Base-by-base conservation (phyloP, 2,113 vertebrate species). In the Cephalopterus ornatus region DNA sequence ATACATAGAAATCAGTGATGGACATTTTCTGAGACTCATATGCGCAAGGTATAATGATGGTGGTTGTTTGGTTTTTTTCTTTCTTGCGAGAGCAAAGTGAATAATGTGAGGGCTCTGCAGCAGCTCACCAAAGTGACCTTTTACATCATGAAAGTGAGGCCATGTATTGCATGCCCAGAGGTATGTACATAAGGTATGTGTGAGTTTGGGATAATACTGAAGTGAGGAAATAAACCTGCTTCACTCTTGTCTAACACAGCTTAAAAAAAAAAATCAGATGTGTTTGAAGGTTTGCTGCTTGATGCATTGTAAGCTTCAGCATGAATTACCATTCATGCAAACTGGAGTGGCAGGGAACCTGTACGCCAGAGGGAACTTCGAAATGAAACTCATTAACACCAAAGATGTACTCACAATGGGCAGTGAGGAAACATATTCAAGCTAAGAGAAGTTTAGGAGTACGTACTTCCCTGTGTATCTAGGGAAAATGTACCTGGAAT, bases 381-480 rank as follows among this genome's bases (percentile, higher is more conserved):
- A 91, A 89, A 49, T 82, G 74, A 78, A 93, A 82, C 47, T 89
- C 73, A 81, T 93, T 93, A 93, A 89, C 52, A 75, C 35, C 44
- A 63, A 73, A 91, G 39, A 47, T 39, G 44, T 83, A 70, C 15
- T 79, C 73, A 89, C 65, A 71, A 85, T 3, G 5, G n/a, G 59
- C 71, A 83, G 37, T 46, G 22, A 52, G 32, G 67, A 75, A 73
- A 77, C 27, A 46, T 56, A 85, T 35, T 70, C 62, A 81, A 85
- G 30, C 56, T 79, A 82, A 87, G 53, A 89, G 56, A 81, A 70
- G 47, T 88, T 93, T 53, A 88, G 66, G 26, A 90, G 41, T 68
- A 66, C 27, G 8, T 77, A 74, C 53, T 83, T 62, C 41, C 53
- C 17, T 37, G 41, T 62, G 66, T 37, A 72, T 37, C 32, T 53